phyloP scores from a whole-genome alignment of 1,140 invertebrate species.

The Zaprionus taronus region DNA sequence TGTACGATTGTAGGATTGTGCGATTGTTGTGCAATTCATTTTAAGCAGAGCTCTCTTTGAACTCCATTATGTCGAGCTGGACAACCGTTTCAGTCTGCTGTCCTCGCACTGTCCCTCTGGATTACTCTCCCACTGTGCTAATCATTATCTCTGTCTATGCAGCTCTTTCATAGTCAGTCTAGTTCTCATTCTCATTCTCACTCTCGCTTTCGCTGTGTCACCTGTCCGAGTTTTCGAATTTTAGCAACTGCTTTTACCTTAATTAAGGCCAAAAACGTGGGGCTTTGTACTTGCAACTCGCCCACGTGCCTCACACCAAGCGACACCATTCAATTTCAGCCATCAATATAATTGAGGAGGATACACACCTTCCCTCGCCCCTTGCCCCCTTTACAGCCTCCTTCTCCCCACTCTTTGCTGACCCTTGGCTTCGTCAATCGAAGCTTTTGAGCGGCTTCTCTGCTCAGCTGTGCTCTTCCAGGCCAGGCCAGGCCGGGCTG shows the following conservation, averaged over 20 bases:
- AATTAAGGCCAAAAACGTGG: constrained; percentile 48
- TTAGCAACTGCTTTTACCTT: constrained; percentile 60
- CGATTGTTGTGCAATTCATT: constrained; percentile 52
- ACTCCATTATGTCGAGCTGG: constrained; percentile 16
- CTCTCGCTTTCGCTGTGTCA: neutral
- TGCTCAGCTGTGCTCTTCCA: neutral
- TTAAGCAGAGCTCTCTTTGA: constrained; percentile 29
- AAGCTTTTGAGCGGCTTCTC: constrained; percentile 14
- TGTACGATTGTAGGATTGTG: constrained; percentile 13
- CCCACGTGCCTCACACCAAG: constrained; percentile 33
- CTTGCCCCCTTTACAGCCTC: too few species aligned
- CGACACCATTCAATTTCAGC: constrained; percentile 49
- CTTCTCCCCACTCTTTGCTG: neutral
- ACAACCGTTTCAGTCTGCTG: constrained; percentile 7
- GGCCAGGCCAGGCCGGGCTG: neutral
- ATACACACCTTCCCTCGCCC: neutral
- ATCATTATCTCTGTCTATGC: constrained; percentile 27
- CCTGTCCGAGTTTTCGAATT: neutral
- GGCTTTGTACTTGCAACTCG: constrained; percentile 10
- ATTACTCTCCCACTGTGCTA: constrained; percentile 15
- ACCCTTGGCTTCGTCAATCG: neutral
- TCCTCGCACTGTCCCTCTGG: neutral
- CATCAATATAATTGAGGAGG: constrained; percentile 69
- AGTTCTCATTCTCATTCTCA: neutral
- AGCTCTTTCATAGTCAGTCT: neutral